Percentiles rank a stretch among this genome's conserved stretches.
These are phyloP conservation scores for Salvelinus fontinalis DNA, from an alignment of 2,113 vertebrate genomes.

Conservation along the genomic window DNA sequence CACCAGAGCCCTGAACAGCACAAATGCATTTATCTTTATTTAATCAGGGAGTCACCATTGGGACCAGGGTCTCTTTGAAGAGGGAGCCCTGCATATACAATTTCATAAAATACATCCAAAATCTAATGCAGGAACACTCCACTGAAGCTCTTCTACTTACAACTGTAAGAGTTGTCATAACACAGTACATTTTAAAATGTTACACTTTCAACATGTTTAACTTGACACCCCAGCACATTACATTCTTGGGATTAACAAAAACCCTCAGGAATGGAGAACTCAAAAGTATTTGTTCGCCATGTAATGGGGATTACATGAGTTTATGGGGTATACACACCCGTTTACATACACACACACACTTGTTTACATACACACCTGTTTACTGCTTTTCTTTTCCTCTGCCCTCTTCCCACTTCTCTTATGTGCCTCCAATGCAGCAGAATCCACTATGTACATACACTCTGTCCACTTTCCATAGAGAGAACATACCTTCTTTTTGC, in stretches of 20 bases:
- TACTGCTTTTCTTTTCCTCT: slow-evolving; percentile 82
- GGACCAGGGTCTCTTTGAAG: too few species aligned
- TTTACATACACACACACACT: slow-evolving; percentile 57
- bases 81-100: too few species aligned
- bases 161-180: too few species aligned
- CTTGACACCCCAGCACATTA: too few species aligned
- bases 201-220: too few species aligned
- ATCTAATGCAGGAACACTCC: background rate
- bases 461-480: slow-evolving; percentile 98
- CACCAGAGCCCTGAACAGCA: slow-evolving; percentile 63
- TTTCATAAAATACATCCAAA: too few species aligned
- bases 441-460: slow-evolving; percentile 86
- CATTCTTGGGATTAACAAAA: too few species aligned
- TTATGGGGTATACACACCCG: slow-evolving; percentile 68
- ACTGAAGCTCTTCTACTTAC: too few species aligned
- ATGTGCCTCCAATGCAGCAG: slow-evolving; percentile 82
- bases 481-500: slow-evolving; percentile 92
- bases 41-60: too few species aligned
- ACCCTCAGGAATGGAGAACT: too few species aligned
- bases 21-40: background rate
- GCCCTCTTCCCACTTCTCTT: slow-evolving; percentile 90
- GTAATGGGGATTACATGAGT: background rate
- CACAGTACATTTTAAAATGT: too few species aligned
- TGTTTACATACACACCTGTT: slow-evolving; percentile 73
- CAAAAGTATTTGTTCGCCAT: background rate